These are phyloP conservation scores for Grallaria varia DNA, from an alignment of 2,113 vertebrate genomes.

Conservation along the genomic window DNA sequence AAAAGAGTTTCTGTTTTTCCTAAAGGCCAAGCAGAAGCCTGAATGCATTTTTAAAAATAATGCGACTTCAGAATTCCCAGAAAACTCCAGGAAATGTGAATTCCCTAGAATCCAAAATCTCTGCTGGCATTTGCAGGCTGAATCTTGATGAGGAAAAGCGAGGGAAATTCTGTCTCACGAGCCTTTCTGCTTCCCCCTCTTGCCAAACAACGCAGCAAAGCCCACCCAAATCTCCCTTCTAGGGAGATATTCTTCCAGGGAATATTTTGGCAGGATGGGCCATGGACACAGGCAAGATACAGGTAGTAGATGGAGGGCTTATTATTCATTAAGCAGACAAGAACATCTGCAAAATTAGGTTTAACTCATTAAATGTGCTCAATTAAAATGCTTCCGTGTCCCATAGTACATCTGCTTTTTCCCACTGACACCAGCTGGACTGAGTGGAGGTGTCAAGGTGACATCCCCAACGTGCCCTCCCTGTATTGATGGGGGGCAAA, in stretches of 20 bases:
- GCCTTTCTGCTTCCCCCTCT: neutral
- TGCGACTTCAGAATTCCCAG: neutral
- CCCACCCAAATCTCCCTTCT: neutral
- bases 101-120: neutral
- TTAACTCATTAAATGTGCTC: neutral
- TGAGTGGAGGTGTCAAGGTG: neutral
- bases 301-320: neutral
- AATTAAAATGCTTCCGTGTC: neutral
- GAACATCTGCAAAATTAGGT: neutral
- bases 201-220: neutral
- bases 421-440: neutral
- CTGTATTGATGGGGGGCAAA: fast-evolving
- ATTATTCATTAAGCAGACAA: neutral
- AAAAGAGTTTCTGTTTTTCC: neutral
- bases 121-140: neutral
- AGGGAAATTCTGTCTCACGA: neutral
- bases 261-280: neutral
- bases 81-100: neutral
- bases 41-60: neutral
- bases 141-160: neutral
- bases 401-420: neutral
- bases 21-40: neutral
- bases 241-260: neutral
- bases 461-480: neutral
- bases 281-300: neutral